Percentiles rank a stretch among this genome's conserved stretches.
These are phyloP conservation scores for Cheilosia scutellata DNA, from an alignment of 2,888 invertebrate genomes.

Conservation along the genomic window DNA sequence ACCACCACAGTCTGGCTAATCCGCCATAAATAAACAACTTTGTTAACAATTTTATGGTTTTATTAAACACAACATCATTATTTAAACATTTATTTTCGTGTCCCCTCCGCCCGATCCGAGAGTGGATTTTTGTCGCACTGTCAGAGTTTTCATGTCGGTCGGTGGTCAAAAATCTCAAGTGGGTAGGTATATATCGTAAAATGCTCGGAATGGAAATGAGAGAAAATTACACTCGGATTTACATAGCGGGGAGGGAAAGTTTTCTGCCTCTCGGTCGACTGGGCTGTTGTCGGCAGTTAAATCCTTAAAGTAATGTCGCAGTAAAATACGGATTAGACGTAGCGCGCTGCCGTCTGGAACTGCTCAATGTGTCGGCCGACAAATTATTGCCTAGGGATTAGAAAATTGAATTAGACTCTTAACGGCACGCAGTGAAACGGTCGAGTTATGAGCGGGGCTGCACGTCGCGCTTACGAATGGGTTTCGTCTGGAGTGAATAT, in stretches of 20 bases:
- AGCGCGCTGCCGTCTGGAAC: slow-evolving; percentile 30
- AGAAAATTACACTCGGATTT: slow-evolving; percentile 60
- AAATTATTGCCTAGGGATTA: slow-evolving; percentile 68
- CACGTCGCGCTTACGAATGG: slow-evolving; percentile 2
- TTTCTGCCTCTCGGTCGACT: neutral
- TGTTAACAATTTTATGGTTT: slow-evolving; percentile 76
- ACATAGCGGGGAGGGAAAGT: slow-evolving; percentile 15
- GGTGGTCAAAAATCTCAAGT: slow-evolving; percentile 73
- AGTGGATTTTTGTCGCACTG: slow-evolving; percentile 62
- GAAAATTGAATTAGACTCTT: slow-evolving; percentile 71
- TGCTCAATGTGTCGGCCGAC: slow-evolving; percentile 50
- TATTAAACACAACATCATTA: slow-evolving; percentile 76
- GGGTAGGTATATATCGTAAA: slow-evolving; percentile 58
- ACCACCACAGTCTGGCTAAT: slow-evolving; percentile 47
- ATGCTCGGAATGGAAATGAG: slow-evolving; percentile 59
- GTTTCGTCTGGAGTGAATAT: neutral
- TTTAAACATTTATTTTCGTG: slow-evolving; percentile 74
- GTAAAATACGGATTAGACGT: slow-evolving; percentile 65
- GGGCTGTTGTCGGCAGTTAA: slow-evolving; percentile 52
- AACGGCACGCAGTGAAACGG: slow-evolving; percentile 45
- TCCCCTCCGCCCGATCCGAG: slow-evolving; percentile 38
- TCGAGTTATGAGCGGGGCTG: slow-evolving; percentile 26
- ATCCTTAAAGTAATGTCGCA: slow-evolving; percentile 60
- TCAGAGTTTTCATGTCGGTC: slow-evolving; percentile 51
- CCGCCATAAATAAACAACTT: slow-evolving; percentile 76